Percentiles rank a stretch among this genome's conserved stretches.
Conservation (phyloP, 2,113 vertebrate genomes). For the Ceyx cyanopectus region DNA sequence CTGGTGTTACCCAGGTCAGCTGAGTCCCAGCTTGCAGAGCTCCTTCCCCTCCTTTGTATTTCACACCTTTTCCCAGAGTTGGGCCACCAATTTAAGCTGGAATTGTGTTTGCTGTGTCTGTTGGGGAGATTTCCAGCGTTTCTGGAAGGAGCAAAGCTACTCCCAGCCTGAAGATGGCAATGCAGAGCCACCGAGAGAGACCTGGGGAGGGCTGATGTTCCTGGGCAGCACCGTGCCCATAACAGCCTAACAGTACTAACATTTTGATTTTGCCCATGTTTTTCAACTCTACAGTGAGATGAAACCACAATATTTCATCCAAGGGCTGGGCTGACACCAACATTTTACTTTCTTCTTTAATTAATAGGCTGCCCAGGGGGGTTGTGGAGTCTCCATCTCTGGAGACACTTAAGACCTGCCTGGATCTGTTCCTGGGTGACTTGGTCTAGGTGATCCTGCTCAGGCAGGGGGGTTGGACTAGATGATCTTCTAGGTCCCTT, state of each 20-base stretch:
- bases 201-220: not conserved
- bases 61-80: not conserved
- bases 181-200: not conserved
- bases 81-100: fast-evolving
- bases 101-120: not conserved
- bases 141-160: not conserved
- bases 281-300: not conserved
- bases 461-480: no score
- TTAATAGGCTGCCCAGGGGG: no score
- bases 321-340: not conserved
- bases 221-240: not conserved
- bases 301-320: not conserved
- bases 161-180: conserved; percentile 61
- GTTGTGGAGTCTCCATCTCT: no score
- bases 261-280: not conserved
- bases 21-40: not conserved
- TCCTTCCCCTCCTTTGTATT: not conserved
- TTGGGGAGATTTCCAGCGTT: not conserved
- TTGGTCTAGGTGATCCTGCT: no score
- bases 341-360: not conserved
- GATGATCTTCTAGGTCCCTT: no score
- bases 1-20: fast-evolving
- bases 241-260: not conserved
- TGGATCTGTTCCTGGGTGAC: no score
- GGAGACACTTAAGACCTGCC: no score